Evolutionary conservation across 2,797 vertebrate species (phyloP).

Genomic region (Mus spretus): DNA sequence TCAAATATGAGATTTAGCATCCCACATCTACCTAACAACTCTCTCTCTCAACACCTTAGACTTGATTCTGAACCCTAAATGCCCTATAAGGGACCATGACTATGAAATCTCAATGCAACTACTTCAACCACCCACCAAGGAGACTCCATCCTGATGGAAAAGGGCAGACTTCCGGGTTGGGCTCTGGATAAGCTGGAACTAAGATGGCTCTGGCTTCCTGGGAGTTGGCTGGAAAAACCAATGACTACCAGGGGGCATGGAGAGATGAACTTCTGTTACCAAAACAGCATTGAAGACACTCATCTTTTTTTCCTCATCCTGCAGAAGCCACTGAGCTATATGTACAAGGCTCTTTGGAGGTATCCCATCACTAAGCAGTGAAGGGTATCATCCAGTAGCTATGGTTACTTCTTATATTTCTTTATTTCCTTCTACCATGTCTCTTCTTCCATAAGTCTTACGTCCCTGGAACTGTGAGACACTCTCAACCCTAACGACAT

Average conservation of each 20-base stretch:
- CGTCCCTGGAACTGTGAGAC: not conserved
- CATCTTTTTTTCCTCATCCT: not conserved
- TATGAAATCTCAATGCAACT: not conserved
- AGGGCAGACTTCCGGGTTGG: not conserved
- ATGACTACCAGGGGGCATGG: not conserved
- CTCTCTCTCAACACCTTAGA: not conserved
- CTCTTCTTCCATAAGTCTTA: not conserved
- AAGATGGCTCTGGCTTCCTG: not conserved
- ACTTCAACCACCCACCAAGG: not conserved
- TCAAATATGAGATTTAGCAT: not conserved
- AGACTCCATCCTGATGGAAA: not conserved
- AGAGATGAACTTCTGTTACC: not conserved
- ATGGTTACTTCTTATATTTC: not conserved
- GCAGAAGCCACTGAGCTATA: not conserved
- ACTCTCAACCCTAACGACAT: not conserved
- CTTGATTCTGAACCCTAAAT: not conserved
- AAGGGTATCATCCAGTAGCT: accelerated
- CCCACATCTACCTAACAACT: too few relatives aligned
- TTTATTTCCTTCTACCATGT: not conserved
- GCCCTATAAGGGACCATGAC: not conserved
- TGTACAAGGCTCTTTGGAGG: not conserved
- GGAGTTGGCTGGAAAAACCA: not conserved
- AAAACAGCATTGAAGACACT: not conserved
- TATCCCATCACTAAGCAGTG: not conserved
- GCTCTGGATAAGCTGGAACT: not conserved